Evolutionary conservation across 2,113 vertebrate species (phyloP).

Genomic region (Colius striatus): DNA sequence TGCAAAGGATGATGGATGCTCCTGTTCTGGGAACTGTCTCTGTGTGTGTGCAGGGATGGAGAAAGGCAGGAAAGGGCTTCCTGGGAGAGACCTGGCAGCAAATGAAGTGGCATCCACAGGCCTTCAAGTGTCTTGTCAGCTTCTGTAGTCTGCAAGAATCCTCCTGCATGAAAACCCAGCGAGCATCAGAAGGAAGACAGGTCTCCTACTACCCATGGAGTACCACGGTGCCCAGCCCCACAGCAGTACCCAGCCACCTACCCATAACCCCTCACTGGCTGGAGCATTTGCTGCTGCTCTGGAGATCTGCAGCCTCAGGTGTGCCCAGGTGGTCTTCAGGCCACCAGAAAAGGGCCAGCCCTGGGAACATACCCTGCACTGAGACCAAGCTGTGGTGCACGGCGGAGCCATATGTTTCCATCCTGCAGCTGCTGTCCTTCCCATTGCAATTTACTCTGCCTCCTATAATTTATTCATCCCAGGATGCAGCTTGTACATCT

Average conservation of each 20-base stretch:
- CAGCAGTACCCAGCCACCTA: background rate
- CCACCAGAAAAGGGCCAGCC: background rate
- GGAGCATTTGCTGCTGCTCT: background rate
- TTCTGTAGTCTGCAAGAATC: background rate
- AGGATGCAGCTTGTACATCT: slow-evolving; percentile 67
- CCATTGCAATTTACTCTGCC: slow-evolving; percentile 34
- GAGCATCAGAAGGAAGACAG: background rate
- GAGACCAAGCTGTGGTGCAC: background rate
- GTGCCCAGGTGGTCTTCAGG: background rate
- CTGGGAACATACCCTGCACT: background rate
- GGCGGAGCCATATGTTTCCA: slow-evolving; percentile 25
- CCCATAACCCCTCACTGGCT: rapidly evolving
- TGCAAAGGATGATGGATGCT: background rate
- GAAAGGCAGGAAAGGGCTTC: background rate
- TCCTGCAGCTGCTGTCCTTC: slow-evolving; percentile 60
- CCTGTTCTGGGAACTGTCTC: background rate
- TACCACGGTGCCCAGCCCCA: background rate
- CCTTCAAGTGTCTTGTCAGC: background rate
- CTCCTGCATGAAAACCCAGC: background rate
- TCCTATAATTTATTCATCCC: slow-evolving; percentile 71
- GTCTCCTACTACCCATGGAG: background rate
- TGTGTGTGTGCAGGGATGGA: background rate
- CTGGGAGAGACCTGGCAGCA: background rate
- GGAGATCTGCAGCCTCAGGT: background rate
- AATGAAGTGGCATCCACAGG: background rate